phyloP scores from a whole-genome alignment of 2,888 invertebrate genomes.

The Drosophila ochracea region DNA sequence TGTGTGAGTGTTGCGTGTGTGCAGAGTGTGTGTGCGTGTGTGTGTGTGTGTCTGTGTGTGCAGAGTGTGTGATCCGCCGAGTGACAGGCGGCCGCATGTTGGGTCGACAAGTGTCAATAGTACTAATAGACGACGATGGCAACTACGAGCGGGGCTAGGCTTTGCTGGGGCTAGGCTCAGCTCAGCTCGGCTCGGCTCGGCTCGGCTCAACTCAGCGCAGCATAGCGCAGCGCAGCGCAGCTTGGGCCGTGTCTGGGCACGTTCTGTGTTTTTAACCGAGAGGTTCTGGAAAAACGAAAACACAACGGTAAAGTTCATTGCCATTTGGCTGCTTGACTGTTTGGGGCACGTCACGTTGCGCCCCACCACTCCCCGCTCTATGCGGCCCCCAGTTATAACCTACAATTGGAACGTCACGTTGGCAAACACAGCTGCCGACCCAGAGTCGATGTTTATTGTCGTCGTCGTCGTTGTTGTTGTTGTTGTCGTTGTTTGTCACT shows the following conservation, averaged over 20 bases:
- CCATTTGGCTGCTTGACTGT: conserved; percentile 64
- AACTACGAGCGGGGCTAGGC: conserved; percentile 45
- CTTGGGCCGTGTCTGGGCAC: conserved; percentile 51
- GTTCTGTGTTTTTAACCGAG: conserved; percentile 28
- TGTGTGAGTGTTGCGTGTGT: conserved; percentile 20
- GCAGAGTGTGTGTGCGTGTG: conserved; percentile 47
- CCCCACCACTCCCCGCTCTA: not conserved
- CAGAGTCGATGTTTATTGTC: conserved; percentile 32
- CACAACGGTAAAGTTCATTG: conserved; percentile 82
- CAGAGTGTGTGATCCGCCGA: conserved; percentile 64
- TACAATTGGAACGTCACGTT: conserved; percentile 40
- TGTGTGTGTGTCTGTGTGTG: conserved; percentile 29
- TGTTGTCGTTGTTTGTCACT: conserved; percentile 3
- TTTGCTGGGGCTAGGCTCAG: conserved; percentile 1
- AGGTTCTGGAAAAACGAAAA: conserved; percentile 56
- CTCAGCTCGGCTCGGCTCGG: not conserved
- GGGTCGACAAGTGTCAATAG: conserved; percentile 83
- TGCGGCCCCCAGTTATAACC: not conserved
- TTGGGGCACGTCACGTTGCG: conserved; percentile 57
- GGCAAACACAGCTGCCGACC: conserved; percentile 76
- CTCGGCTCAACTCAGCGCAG: not conserved
- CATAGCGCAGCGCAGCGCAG: not conserved
- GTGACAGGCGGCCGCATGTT: conserved; percentile 74
- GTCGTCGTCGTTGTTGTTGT: not conserved
- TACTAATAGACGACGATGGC: conserved; percentile 74